A percentile compares a stretch with the other conserved stretches of the same genome.
These are phyloP conservation scores for Drosophila nr. fundita DNA, from an alignment of 2,888 invertebrate species.

Conservation along the genomic window DNA sequence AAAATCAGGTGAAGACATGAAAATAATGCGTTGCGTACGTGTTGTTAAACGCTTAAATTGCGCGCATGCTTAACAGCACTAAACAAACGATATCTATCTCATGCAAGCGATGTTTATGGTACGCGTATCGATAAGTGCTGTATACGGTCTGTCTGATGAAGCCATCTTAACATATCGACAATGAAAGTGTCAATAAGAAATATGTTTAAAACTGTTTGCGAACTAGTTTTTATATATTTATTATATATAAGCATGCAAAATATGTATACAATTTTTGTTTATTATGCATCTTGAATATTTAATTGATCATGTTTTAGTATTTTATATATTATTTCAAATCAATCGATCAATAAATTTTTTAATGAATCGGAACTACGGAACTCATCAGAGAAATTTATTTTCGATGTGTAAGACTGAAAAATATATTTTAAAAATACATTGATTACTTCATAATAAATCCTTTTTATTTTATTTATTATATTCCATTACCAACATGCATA, in stretches of 20 bases:
- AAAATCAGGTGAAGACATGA: slow-evolving; percentile 26
- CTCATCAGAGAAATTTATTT: not conserved
- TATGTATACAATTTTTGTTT: not conserved
- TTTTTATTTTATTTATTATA: not conserved
- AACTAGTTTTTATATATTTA: not conserved
- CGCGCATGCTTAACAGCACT: slow-evolving; percentile 12
- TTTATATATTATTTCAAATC: not conserved
- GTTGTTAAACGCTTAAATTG: slow-evolving; percentile 18
- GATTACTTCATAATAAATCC: not conserved
- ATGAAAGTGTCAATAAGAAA: not conserved
- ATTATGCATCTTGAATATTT: not conserved
- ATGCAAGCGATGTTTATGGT: too few relatives aligned
- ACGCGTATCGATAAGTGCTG: not conserved
- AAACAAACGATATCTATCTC: slow-evolving; percentile 19
- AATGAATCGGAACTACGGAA: not conserved
- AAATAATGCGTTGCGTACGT: slow-evolving; percentile 21
- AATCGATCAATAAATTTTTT: not conserved
- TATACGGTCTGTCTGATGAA: not conserved
- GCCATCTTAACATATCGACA: not conserved
- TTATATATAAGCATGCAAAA: not conserved
- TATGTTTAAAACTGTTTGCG: not conserved
- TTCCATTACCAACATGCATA: not conserved
- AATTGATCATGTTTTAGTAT: not conserved
- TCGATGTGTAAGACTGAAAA: not conserved
- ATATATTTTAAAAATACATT: not conserved